Conservation (phyloP, 2,888 invertebrate genomes). For the Lycia hirtaria region DNA sequence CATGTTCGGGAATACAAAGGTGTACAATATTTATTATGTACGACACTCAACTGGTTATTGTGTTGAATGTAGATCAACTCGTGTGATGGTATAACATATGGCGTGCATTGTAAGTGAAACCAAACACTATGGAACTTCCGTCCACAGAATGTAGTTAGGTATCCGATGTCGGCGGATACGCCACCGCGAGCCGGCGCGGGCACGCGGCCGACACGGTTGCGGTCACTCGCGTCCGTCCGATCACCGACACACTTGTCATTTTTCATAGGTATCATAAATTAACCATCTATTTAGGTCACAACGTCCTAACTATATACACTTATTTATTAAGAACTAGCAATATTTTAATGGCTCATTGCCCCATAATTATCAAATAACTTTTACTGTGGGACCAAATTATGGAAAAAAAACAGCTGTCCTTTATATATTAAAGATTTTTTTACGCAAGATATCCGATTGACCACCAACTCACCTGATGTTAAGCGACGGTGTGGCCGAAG, state of each 20-base stretch:
- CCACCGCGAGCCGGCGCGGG: conserved; percentile 42
- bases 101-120: conserved; percentile 71
- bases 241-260: conserved; percentile 32
- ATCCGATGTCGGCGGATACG: conserved; percentile 67
- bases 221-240: conserved; percentile 65
- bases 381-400: too few relatives aligned
- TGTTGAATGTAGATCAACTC: background rate
- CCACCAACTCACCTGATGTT: too few relatives aligned
- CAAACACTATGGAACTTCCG: conserved; percentile 80
- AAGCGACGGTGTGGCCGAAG: too few relatives aligned
- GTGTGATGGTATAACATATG: background rate
- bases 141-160: conserved; percentile 69
- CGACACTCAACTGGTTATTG: too few relatives aligned
- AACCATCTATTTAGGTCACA: background rate
- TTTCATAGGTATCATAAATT: background rate
- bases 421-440: too few relatives aligned
- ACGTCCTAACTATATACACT: background rate
- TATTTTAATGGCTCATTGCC: too few relatives aligned
- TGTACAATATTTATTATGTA: too few relatives aligned
- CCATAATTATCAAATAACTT: too few relatives aligned
- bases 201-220: conserved; percentile 49
- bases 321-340: background rate
- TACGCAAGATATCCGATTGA: too few relatives aligned
- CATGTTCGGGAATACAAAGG: too few relatives aligned
- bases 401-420: too few relatives aligned